Conservation (phyloP, 2,113 vertebrate species). For the Pterocles orientalis region DNA sequence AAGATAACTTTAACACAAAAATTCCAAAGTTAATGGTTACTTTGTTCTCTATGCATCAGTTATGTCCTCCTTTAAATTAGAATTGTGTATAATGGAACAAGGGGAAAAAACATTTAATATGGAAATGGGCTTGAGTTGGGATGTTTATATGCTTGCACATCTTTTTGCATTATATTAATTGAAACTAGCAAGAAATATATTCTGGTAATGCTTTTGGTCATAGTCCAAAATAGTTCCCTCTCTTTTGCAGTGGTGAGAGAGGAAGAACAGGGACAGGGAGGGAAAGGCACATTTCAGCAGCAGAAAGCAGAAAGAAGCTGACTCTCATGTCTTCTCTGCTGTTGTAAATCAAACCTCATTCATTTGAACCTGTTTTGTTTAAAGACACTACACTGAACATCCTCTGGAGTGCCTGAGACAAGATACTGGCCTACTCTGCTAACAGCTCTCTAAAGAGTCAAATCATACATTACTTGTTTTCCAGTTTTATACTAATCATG, state of each 20-base stretch:
- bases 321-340: not conserved
- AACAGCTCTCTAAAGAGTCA: not conserved
- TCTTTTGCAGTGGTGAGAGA: not conserved
- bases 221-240: not conserved
- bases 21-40: not conserved
- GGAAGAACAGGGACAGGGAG: not conserved
- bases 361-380: not conserved
- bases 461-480: not conserved
- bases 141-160: not conserved
- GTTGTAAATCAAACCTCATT: not conserved
- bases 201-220: not conserved
- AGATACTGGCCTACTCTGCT: not conserved
- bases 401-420: not conserved
- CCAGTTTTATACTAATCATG: not conserved
- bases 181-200: not conserved
- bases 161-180: not conserved
- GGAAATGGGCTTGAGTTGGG: not conserved
- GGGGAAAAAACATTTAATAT: not conserved
- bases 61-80: not conserved
- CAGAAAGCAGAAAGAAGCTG: not conserved
- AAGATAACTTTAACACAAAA: constrained; percentile 1
- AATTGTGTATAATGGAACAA: not conserved
- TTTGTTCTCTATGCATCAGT: not conserved
- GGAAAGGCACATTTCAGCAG: not conserved
- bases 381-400: not conserved